Base-by-base conservation (phyloP, 2,797 vertebrate genomes). In the Chaenodraco wilsoni region DNA sequence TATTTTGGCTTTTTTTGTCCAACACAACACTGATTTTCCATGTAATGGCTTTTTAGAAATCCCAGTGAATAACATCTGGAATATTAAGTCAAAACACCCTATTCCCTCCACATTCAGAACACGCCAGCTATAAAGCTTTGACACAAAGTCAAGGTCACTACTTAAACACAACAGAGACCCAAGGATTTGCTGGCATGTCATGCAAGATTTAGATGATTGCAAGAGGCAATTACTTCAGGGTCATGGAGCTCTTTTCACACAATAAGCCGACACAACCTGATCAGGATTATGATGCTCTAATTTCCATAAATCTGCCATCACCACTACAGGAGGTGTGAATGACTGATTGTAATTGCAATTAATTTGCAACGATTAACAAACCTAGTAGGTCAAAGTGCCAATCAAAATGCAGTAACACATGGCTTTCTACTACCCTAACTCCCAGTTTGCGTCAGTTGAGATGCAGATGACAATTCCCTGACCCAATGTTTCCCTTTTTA, bases 251-350 rank as follows among this genome's bases (percentile, higher is more conserved):
- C 74, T 40, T 41, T 74, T 82, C 79, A 43, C 81, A 84, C 72
- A 85, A 78, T 89, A 91, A 89, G 78, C 85, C 77, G 65, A 84
- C 78, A 85, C 79, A 88, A 90, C 87, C 90, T 91, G 90, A 91
- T 92, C 84, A 80, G 90, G 90, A 91, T 92, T 92, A 92, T 86
- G 87, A 92, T 90, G 86, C 76, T 85, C 84, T 91, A 70, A 92
- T 93, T 92, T 92, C 84, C 92, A 93, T 92, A 92, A 91, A 85
- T 83, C 84, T 86, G 76, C 83, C 88, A 91, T 88, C 75, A 45
- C 54, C 72, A 23, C 74, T 21, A 82, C 83, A 77, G 85, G 84
- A 84, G 84, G 72, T 75, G 73, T 1, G 23, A 76, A 74, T 85
- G 88, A 89, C 79, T 85, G 87, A 91, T 91, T 85, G 76, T 86